Conservation (phyloP, 2,113 vertebrate species). For the Macrotis lagotis region DNA sequence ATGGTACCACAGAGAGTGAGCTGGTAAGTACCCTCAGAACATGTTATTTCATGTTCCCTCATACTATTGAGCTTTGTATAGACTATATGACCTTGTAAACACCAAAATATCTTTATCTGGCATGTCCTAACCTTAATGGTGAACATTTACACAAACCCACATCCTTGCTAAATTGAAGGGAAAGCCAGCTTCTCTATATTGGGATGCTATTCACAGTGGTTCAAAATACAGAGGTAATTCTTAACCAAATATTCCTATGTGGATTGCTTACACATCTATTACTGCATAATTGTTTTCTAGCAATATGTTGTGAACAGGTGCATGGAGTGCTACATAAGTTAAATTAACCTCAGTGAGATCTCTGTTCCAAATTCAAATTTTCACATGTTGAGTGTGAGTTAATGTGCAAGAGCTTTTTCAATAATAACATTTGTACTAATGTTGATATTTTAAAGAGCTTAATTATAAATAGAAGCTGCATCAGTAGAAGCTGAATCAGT, state of each 20-base stretch:
- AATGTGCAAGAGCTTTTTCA: slow-evolving; percentile 38
- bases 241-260: slow-evolving; percentile 43
- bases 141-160: slow-evolving; percentile 21
- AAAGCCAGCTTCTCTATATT: slow-evolving; percentile 36
- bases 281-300: slow-evolving; percentile 38
- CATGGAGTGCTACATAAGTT: background rate
- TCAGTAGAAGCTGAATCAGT: slow-evolving; percentile 60
- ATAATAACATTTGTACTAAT: slow-evolving; percentile 42
- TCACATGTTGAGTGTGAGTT: slow-evolving; percentile 40
- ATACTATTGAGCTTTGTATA: background rate
- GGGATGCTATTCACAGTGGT: slow-evolving; percentile 2
- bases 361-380: slow-evolving; percentile 59
- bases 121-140: background rate
- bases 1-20: background rate
- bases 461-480: slow-evolving; percentile 66
- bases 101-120: background rate
- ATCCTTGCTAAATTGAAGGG: background rate
- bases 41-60: background rate
- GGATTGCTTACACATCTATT: slow-evolving; percentile 43
- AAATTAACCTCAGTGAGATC: slow-evolving; percentile 40
- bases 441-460: slow-evolving; percentile 62
- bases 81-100: background rate
- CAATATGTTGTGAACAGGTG: slow-evolving; percentile 56
- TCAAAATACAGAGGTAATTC: slow-evolving; percentile 21
- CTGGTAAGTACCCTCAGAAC: background rate